phyloP scores from a whole-genome alignment of 2,888 invertebrate species.

The Diachrysia chrysitis region DNA sequence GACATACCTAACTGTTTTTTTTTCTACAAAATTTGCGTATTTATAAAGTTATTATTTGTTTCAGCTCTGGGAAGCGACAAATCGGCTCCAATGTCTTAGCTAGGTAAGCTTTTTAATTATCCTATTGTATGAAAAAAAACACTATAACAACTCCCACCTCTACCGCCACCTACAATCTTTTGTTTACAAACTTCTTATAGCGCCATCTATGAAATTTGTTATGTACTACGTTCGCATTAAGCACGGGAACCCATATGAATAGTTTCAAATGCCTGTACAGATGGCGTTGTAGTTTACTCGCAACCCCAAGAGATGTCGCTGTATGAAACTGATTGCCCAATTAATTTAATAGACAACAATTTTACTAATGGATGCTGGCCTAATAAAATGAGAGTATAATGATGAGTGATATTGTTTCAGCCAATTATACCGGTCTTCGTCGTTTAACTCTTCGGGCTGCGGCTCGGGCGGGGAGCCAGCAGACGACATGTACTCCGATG shows the following conservation, averaged over 20 bases:
- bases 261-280: conserved; percentile 44
- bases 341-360: conserved; percentile 32
- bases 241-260: conserved; percentile 16
- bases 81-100: conserved; percentile 96
- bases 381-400: conserved; percentile 42
- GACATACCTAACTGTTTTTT: not conserved
- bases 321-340: conserved; percentile 11
- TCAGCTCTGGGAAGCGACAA: conserved; percentile 94
- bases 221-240: conserved; percentile 22
- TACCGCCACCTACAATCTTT: conserved; percentile 24
- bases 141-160: no score
- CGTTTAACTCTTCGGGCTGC: conserved; percentile 97
- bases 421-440: conserved; percentile 97
- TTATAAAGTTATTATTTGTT: conserved; percentile 73
- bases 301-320: conserved; percentile 64
- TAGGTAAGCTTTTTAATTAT: conserved; percentile 87
- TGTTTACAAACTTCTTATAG: conserved; percentile 21
- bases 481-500: conserved; percentile 98
- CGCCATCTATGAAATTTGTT: conserved; percentile 70
- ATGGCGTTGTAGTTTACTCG: conserved; percentile 60
- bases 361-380: conserved; percentile 28
- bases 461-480: conserved; percentile 97
- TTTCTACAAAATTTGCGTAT: not conserved
- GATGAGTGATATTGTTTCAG: conserved; percentile 86
- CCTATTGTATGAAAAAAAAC: not conserved